A percentile compares a stretch with the other conserved stretches of the same genome.
phyloP scores from a whole-genome alignment of 2,888 invertebrate species.

The Synergus laeviventris region DNA sequence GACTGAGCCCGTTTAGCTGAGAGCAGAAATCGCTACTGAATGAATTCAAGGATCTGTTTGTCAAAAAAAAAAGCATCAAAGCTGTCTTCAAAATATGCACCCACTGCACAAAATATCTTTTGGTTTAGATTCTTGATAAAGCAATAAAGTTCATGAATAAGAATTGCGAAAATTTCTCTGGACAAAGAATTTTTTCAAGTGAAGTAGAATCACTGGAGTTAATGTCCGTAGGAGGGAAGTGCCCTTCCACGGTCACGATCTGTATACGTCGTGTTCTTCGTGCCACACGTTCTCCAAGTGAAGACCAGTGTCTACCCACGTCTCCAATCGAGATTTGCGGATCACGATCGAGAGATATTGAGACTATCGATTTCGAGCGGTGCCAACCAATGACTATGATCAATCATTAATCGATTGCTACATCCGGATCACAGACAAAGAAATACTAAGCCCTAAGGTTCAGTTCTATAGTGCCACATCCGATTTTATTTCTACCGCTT shows the following conservation, averaged over 20 bases:
- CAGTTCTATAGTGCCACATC: conserved; percentile 1
- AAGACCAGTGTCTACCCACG: conserved; percentile 51
- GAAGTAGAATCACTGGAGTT: not conserved
- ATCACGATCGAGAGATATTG: conserved; percentile 52
- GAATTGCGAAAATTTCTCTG: not conserved
- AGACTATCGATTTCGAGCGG: conserved; percentile 36
- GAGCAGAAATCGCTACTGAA: not conserved
- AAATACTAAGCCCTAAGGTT: not conserved
- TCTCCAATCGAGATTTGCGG: conserved; percentile 49
- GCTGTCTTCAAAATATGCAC: too few species aligned
- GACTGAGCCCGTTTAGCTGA: conserved; percentile 3
- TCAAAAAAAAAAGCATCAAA: not conserved
- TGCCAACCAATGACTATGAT: conserved; percentile 24
- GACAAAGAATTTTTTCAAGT: not conserved
- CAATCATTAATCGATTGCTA: conserved; percentile 17
- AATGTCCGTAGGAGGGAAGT: not conserved
- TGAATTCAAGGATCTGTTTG: not conserved
- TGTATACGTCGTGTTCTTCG: conserved; percentile 56
- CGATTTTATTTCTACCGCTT: not conserved
- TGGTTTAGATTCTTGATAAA: too few species aligned
- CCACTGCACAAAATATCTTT: too few species aligned
- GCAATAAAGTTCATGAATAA: not conserved
- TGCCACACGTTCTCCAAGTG: conserved; percentile 54
- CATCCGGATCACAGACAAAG: conserved; percentile 8
- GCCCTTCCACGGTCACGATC: conserved; percentile 55